Base-by-base conservation (phyloP, 2,113 vertebrate genomes). In the Zingel zingel region DNA sequence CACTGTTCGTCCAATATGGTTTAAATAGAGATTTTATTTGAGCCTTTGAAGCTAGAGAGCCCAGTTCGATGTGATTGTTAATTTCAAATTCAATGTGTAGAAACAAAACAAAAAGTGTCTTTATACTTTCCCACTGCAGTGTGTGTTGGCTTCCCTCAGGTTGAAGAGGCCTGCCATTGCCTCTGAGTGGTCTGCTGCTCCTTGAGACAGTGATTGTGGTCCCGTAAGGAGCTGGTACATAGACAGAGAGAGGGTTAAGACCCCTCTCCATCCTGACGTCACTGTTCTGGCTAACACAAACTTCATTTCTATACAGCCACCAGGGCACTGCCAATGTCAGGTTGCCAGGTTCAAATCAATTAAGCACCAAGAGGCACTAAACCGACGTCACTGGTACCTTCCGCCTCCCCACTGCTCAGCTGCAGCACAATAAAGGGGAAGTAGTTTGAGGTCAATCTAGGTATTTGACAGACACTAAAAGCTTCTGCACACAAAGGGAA, bases 311-410 rank as follows among this genome's bases (percentile, higher is more conserved):
- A 75, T 51, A 45, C 81, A 82, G 51, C 84, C 76, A 85, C 81
- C 83, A 57, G 47, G 33, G 43, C 23, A 78, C 74, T 61, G 58
- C 70, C 79, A 84, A 65, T 3, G 57, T 67, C 48, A 23, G 21
- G 45, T 74, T 84, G 77, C 74, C 84, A 73, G 81, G 85, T 88
- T 86, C 69, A 87, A 79, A 87, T 81, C 82, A 86, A 86, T 84
- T 33, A 68, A 83, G 70, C 48, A 47, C 53, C 67, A 71, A 74
- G n/a, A 30, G 39, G 78, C 79, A 43, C 43, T 27, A 11, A 30
- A 76, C 30, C 1, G 9, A 71, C 69, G 73, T 87, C 88, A 89
- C 33, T 30, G 36, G 57, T 70, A 80, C 79, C 74, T 87, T 86
- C 78, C 13, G 19, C 66, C 33, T 79, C 64, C 25, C 75, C 74